phyloP scores from a whole-genome alignment of 2,797 vertebrate species.

The Amblyopsis hoosieri region DNA sequence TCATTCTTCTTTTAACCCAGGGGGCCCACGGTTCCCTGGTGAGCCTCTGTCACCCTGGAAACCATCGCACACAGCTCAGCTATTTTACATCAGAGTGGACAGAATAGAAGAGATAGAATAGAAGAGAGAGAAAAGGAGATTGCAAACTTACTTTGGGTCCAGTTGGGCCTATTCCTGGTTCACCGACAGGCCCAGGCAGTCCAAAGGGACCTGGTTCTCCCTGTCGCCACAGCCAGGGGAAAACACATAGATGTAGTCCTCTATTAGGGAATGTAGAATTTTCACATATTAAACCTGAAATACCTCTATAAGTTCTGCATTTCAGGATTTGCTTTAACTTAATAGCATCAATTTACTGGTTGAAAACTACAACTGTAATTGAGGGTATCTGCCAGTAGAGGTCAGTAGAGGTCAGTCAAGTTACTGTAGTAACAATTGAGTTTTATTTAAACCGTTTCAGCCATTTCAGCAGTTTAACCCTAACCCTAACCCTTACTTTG shows the following conservation, averaged over 20 bases:
- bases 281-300: background rate
- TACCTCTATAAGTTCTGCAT: no score
- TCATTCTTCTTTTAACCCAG: slow-evolving; percentile 83
- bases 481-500: slow-evolving; percentile 73
- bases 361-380: no score
- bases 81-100: background rate
- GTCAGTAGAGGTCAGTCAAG: no score
- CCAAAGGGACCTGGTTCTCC: slow-evolving; percentile 81
- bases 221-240: slow-evolving; percentile 53
- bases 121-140: no score
- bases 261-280: background rate
- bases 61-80: slow-evolving; percentile 16
- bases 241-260: background rate
- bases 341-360: no score
- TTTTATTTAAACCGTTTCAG: no score
- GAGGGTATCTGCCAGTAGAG: no score
- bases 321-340: no score
- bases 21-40: slow-evolving; percentile 69
- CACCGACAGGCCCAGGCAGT: slow-evolving; percentile 78
- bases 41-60: slow-evolving; percentile 79
- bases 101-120: background rate
- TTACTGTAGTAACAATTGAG: no score
- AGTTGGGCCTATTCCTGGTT: slow-evolving; percentile 71
- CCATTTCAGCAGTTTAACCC: no score
- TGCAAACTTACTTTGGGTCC: slow-evolving; percentile 81